phyloP scores from a whole-genome alignment of 1,140 invertebrate genomes.

The Plodia interpunctella region DNA sequence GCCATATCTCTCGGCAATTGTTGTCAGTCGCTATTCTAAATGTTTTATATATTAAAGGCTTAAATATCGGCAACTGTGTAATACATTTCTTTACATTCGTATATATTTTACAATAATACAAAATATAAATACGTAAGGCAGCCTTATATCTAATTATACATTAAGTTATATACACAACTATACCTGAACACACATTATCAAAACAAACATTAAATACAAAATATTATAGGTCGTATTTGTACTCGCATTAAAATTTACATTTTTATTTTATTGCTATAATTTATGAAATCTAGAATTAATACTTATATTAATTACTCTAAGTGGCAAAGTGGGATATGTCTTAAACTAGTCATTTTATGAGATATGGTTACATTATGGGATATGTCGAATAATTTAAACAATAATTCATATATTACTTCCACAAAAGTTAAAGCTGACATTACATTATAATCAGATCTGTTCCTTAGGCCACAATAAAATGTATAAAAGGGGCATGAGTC shows the following conservation, averaged over 20 bases:
- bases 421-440: constrained; percentile 52
- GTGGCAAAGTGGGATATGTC: constrained; percentile 66
- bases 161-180: constrained; percentile 28
- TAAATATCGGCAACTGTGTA: not conserved
- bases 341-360: constrained; percentile 48
- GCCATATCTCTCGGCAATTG: too few species aligned
- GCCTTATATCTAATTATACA: constrained; percentile 9
- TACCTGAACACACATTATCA: constrained; percentile 43
- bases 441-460: constrained; percentile 19
- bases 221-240: constrained; percentile 54
- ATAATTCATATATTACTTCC: constrained; percentile 32
- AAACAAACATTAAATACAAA: constrained; percentile 45
- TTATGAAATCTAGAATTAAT: constrained; percentile 26
- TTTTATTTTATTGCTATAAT: not conserved
- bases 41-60: not conserved
- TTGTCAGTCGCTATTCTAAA: not conserved
- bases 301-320: constrained; percentile 34
- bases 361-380: constrained; percentile 38
- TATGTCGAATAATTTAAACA: constrained; percentile 34
- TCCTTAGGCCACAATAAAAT: constrained; percentile 24
- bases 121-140: constrained; percentile 19
- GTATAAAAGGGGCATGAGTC: constrained; percentile 15
- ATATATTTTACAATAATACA: constrained; percentile 11
- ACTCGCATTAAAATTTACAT: constrained; percentile 35
- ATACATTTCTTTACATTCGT: constrained; percentile 4